Evolutionary conservation across 2,113 vertebrate genomes (phyloP), one percentile per base, ranked within the genome.

Genomic region (Leptocoma aspasia): DNA sequence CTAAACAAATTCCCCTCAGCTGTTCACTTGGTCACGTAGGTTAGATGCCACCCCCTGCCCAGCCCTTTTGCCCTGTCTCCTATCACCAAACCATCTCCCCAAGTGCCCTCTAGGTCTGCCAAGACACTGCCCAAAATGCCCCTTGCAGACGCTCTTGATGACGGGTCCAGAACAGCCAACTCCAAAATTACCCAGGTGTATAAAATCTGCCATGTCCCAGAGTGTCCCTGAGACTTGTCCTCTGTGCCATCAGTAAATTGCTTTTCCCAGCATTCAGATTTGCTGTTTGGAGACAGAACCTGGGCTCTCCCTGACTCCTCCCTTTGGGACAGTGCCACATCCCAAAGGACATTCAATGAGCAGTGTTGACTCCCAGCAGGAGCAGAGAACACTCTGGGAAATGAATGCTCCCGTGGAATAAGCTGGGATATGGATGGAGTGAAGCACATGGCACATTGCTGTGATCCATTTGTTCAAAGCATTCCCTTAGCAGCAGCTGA

Each of bases 21-120:
- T 70, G 11, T 28, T 82, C 77, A 7, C 12, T 41, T 22, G n/a
- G 27, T 26, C 50, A 27, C 0, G 0, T 3, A 84, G 45, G 45
- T 70, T 87, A 57, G 77, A 37, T 81, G 47, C 26, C 72, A 72
- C 3, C 11, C 45, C 45, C 31, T 37, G 22, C 50, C 30, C 70
- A 41, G 23, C 8, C 41, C 42, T 80, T 71, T 20, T 35, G 11
- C 9, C 71, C 23, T 54, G 15, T 45, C 65, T 28, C 11, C 23
- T 28, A 3, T 24, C 45, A 77, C 37, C 27, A 86, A 80, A 77
- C 33, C 52, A 60, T 14, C 66, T 77, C 42, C 66, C 41, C 30
- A 39, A 27, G 31, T 3, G n/a, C 28, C 15, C 45, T 83, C 68
- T 8, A 30, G 35, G 37, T 30, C 41, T 79, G 39, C 61, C 80